Evolutionary conservation across 2,113 vertebrate species (phyloP), one percentile per base, ranked within the genome.

Genomic region (Hemiscyllium ocellatum): DNA sequence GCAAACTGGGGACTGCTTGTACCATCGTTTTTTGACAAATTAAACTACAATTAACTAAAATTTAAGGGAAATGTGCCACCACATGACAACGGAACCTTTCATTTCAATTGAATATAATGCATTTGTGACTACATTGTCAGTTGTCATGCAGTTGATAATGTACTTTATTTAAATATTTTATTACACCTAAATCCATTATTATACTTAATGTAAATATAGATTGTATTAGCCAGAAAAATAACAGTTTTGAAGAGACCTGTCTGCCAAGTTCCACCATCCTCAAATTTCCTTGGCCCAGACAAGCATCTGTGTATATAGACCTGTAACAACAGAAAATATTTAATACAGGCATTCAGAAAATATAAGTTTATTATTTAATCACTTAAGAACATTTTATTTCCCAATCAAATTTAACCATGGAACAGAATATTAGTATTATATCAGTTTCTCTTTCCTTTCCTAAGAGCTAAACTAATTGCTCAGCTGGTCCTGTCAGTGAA

Each of bases 241-340:
- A 66, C 61, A n/a, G 17, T 91, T 91, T 91, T 66, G 61, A 65
- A n/a, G 69, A 85, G 66, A 98, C 98, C 98, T 98, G 97, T 96
- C 96, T 97, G 0, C 98, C 98, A 96, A 98, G 96, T 94, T 98
- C 96, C 56, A 98, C 97, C 98, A 98, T 98, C 96, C 91, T 98
- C 10, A 98, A 97, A 95, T 98, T 98, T 91, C 98, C 98, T 24
- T 97, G 96, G 26, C 98, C 98, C 96, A 98, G 97, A 95, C 97
- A 98, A 22, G 97, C 97, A 1, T 98, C 97, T 0, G 97, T 97
- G 96, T 98, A 98, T 26, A 98, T 37, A 1, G 97, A 97, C 97
- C 98, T 98, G 72, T 72, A 96, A 87, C 33, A 68, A 37, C 78
- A 95, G 26, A 66, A 95, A 68, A 19, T n/a, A 95, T 47, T 95